These are phyloP conservation scores for Malurus cyaneus DNA, from an alignment of 2,113 vertebrate species.

Conservation along the genomic window DNA sequence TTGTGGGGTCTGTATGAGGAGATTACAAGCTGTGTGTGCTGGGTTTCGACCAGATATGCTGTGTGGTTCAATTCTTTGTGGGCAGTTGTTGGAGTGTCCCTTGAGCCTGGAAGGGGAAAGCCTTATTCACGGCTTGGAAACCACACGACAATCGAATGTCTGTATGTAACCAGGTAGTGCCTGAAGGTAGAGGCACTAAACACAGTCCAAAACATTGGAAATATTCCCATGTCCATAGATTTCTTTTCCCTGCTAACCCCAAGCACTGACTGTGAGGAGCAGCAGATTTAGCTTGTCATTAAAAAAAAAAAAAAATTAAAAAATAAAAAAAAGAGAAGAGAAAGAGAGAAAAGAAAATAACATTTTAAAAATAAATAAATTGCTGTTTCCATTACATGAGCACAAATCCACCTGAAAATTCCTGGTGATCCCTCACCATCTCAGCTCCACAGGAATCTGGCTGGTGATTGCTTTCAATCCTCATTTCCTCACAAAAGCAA, in stretches of 20 bases:
- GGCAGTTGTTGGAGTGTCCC: too few species aligned
- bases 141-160: too few species aligned
- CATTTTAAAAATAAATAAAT: neutral
- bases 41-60: too few species aligned
- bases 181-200: neutral
- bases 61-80: too few species aligned
- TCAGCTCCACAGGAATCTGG: neutral
- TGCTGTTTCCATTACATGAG: neutral
- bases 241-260: neutral
- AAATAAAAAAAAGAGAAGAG: neutral
- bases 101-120: too few species aligned
- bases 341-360: too few species aligned
- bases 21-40: too few species aligned
- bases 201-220: neutral
- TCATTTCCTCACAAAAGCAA: neutral
- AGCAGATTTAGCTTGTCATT: neutral
- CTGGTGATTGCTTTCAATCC: neutral
- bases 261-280: neutral
- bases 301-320: neutral
- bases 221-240: neutral
- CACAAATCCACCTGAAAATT: neutral
- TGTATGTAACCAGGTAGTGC: too few species aligned
- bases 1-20: too few species aligned
- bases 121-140: too few species aligned
- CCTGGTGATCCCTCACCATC: neutral